phyloP scores from a whole-genome alignment of 2,113 vertebrate species.

The Syngnathus floridae region DNA sequence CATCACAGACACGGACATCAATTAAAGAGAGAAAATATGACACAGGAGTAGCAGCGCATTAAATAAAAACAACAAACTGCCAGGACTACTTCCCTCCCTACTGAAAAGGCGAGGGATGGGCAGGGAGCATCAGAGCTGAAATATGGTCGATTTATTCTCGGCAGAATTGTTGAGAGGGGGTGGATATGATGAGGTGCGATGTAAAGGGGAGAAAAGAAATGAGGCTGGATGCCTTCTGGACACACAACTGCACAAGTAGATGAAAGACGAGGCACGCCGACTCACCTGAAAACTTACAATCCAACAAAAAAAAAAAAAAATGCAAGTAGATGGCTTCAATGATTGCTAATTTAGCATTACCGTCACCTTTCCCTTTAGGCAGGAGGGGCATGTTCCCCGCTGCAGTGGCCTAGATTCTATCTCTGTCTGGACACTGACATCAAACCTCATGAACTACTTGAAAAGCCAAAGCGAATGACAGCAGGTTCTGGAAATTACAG shows the following conservation, averaged over 20 bases:
- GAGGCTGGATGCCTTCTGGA: slow-evolving; percentile 68
- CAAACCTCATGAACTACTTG: slow-evolving; percentile 27
- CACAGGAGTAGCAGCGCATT: slow-evolving; percentile 66
- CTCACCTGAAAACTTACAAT: slow-evolving; percentile 50
- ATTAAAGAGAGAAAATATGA: slow-evolving; percentile 74
- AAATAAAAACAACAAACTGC: slow-evolving; percentile 71
- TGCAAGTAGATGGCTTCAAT: slow-evolving; percentile 36
- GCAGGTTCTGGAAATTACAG: slow-evolving; percentile 11
- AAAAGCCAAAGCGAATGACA: slow-evolving; percentile 23
- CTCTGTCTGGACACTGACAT: slow-evolving; percentile 34
- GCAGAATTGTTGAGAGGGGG: slow-evolving; percentile 50
- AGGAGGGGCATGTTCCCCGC: slow-evolving; percentile 30
- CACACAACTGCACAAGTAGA: slow-evolving; percentile 57
- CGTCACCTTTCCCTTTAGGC: slow-evolving; percentile 57
- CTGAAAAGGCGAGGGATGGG: slow-evolving; percentile 51
- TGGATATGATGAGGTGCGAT: slow-evolving; percentile 65
- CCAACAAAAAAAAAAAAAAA: slow-evolving; percentile 34
- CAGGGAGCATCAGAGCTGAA: slow-evolving; percentile 56
- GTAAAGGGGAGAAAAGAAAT: slow-evolving; percentile 65
- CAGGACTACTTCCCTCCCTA: slow-evolving; percentile 44
- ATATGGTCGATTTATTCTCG: slow-evolving; percentile 64
- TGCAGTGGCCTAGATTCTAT: slow-evolving; percentile 60
- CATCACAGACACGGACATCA: slow-evolving; percentile 64
- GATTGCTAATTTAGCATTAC: slow-evolving; percentile 73
- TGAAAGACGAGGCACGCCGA: slow-evolving; percentile 55